Percentiles rank a stretch among this genome's conserved stretches.
Conservation (phyloP, 2,797 vertebrate genomes). For the Crotalus adamanteus region DNA sequence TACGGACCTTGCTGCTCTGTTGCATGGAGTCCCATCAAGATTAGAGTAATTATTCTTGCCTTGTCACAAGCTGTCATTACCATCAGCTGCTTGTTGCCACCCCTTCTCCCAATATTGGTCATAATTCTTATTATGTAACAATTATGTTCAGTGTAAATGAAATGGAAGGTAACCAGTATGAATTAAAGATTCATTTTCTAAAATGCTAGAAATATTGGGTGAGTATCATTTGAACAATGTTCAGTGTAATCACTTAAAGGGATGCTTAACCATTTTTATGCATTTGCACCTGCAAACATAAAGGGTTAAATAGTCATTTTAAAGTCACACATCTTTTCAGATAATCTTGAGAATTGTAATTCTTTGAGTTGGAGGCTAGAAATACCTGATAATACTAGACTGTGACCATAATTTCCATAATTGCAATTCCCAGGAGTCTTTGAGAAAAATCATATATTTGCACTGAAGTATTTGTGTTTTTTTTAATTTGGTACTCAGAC, state of each 20-base stretch:
- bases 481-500: neutral
- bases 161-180: constrained; percentile 14
- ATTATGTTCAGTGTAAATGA: constrained; percentile 26
- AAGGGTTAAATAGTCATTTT: neutral
- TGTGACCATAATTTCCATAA: neutral
- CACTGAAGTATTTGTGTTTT: neutral
- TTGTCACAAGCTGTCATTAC: constrained; percentile 17
- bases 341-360: neutral
- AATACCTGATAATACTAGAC: neutral
- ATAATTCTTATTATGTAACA: neutral
- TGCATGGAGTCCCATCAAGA: constrained; percentile 43
- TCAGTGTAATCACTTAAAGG: neutral
- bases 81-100: neutral
- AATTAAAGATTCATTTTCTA: neutral
- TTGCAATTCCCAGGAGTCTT: neutral
- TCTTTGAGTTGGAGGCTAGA: neutral
- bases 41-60: constrained; percentile 31
- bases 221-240: neutral
- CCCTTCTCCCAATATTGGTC: neutral
- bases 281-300: neutral
- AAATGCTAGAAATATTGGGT: constrained; percentile 15
- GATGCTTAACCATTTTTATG: constrained; percentile 47
- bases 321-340: neutral
- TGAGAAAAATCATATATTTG: neutral
- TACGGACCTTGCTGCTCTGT: constrained; percentile 46